phyloP scores from a whole-genome alignment of 30 jellyfish, hydroid and myxozoan species.

The Sanderia malayensis region DNA sequence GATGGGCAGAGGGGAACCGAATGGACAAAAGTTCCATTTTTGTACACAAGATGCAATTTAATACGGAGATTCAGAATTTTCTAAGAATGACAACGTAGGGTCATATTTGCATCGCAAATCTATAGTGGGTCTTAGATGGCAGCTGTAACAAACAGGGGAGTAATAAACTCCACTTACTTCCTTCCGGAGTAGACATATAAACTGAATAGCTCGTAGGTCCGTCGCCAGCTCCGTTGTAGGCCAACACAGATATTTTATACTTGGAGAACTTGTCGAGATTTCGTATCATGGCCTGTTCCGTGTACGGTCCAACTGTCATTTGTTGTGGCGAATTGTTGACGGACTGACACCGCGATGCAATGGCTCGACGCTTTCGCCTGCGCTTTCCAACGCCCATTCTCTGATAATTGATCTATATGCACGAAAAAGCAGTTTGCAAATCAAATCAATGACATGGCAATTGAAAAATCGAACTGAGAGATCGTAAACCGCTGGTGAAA shows the following conservation, averaged over 20 bases:
- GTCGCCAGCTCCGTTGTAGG: constrained; percentile 82
- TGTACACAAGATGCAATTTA: too few species aligned
- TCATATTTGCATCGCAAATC: too few species aligned
- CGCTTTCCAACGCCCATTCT: constrained; percentile 26
- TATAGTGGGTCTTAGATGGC: too few species aligned
- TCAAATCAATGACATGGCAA: too few species aligned
- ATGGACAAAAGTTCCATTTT: too few species aligned
- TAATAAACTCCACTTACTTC: constrained; percentile 66
- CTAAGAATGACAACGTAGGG: too few species aligned
- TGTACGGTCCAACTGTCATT: constrained; percentile 49
- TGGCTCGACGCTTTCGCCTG: constrained; percentile 40
- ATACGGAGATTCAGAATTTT: too few species aligned
- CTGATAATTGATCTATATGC: constrained; percentile 48
- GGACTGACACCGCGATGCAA: constrained; percentile 23
- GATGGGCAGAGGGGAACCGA: too few species aligned
- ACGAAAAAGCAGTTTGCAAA: too few species aligned
- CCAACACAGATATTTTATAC: constrained; percentile 68
- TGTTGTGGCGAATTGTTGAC: background rate
- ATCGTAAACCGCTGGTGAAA: too few species aligned
- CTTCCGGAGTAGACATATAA: constrained; percentile 65
- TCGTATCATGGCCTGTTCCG: constrained; percentile 59
- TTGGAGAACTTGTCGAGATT: constrained; percentile 54
- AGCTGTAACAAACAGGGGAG: too few species aligned
- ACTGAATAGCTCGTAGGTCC: constrained; percentile 74
- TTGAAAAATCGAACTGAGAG: too few species aligned